Evolutionary conservation across 2,113 vertebrate genomes (phyloP), one percentile per base, ranked within the genome.

Genomic region (Syngnathoides biaculeatus): DNA sequence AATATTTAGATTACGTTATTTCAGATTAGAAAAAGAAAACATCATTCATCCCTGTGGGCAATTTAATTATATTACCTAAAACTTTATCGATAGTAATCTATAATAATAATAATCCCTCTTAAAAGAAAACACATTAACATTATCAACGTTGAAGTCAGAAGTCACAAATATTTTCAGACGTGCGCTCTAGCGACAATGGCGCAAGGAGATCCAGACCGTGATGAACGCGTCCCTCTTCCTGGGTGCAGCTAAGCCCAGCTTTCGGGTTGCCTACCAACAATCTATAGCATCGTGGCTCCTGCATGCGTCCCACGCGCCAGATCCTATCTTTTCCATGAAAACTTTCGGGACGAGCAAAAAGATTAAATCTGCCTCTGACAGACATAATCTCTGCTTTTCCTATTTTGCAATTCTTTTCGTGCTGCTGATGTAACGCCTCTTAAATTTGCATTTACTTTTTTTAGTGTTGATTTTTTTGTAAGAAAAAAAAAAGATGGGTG

Each of bases 211-310:
- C 24, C 24, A 30, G 15, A 48, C 26, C 10, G 39, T 5, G 59
- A 61, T 57, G 27, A 26, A 26, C 26, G 15, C 17, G 38, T 62
- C 60, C 43, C 45, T 43, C 27, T 63, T 63, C 64, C 24, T 47
- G 59, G 68, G 22, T 59, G 71, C 74, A 72, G 72, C 68, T 78
- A 69, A 84, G 74, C 72, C 70, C 64, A 5, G 65, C 27, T 55
- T 67, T 62, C 60, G 0, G 8, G 77, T 74, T 80, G 67, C 77
- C 63, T 45, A 47, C 70, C 69, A 67, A 80, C 80, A 75, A 85
- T 72, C 79, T 56, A 12, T 58, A 75, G 35, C 71, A 72, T 69
- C 76, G 24, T 66, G 14, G 2, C 27, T 59, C 42, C 38, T 9
- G 8, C 17, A 24, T 38, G 63, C 67, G 53, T 66, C n/a, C 27